Conservation (phyloP, 2,888 invertebrate genomes). For the Muschampia plurimacula region DNA sequence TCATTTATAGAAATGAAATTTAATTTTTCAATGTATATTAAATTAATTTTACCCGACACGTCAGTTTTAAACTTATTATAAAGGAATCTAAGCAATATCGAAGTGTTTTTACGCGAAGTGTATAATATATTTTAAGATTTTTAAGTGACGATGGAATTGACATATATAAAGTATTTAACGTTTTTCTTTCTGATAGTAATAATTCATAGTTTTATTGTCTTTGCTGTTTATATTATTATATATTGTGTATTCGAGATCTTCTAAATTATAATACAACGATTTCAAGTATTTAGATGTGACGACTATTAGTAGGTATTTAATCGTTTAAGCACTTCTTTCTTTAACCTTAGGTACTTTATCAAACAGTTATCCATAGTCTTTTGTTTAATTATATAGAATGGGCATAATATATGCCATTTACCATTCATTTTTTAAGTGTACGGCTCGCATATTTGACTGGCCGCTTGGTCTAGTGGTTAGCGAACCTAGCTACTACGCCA, state of each 20-base stretch:
- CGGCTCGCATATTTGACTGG: no score
- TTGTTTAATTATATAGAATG: not conserved
- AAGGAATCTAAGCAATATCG: slow-evolving; percentile 75
- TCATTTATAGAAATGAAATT: slow-evolving; percentile 12
- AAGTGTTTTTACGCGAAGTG: slow-evolving; percentile 48
- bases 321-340: slow-evolving; percentile 18
- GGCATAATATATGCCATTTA: not conserved
- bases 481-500: no score
- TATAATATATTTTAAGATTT: slow-evolving; percentile 34
- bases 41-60: not conserved
- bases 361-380: not conserved
- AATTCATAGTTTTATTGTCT: slow-evolving; percentile 28
- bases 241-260: slow-evolving; percentile 31
- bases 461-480: no score
- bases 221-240: slow-evolving; percentile 34
- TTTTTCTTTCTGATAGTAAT: slow-evolving; percentile 18
- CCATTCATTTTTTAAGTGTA: not conserved
- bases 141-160: slow-evolving; percentile 40
- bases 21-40: not conserved
- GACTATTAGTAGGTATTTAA: slow-evolving; percentile 27
- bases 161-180: slow-evolving; percentile 32
- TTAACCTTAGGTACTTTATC: not conserved
- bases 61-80: slow-evolving; percentile 13
- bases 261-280: slow-evolving; percentile 42
- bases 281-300: slow-evolving; percentile 38